Evolutionary conservation across 2,888 invertebrate genomes (phyloP).

Genomic region (Macaria liturata): DNA sequence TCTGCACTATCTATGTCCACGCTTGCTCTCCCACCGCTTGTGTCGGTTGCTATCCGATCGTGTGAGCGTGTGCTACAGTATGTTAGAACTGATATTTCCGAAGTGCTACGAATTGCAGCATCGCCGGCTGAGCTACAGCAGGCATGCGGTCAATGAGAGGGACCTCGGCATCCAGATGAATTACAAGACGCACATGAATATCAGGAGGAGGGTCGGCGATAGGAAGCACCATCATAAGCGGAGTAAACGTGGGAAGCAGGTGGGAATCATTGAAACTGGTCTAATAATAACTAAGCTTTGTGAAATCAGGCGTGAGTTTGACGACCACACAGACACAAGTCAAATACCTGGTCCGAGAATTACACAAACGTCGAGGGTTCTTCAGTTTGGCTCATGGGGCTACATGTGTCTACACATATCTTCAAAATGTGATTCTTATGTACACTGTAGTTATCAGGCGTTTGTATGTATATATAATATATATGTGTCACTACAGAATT

Average conservation of each 20-base stretch:
- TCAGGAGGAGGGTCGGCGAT: conserved; percentile 93
- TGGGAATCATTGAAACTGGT: conserved; percentile 49
- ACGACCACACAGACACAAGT: too few relatives aligned
- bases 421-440: too few relatives aligned
- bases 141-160: conserved; percentile 94
- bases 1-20: conserved; percentile 16
- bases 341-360: too few relatives aligned
- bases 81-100: conserved; percentile 27
- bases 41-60: conserved; percentile 27
- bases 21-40: conserved; percentile 27
- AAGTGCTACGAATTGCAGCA: conserved; percentile 82
- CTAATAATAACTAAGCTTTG: too few relatives aligned
- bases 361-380: too few relatives aligned
- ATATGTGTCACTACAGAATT: too few relatives aligned
- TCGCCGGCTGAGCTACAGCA: conserved; percentile 94
- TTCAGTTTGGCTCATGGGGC: too few relatives aligned
- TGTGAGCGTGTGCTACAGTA: conserved; percentile 16
- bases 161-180: conserved; percentile 94
- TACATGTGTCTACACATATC: too few relatives aligned
- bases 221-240: conserved; percentile 92
- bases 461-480: too few relatives aligned
- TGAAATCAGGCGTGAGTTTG: too few relatives aligned
- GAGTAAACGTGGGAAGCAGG: conserved; percentile 93
- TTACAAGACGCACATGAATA: conserved; percentile 96
- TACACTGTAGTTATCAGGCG: too few relatives aligned